Conservation (phyloP, 2,113 vertebrate species). For the Sigmodon hispidus region DNA sequence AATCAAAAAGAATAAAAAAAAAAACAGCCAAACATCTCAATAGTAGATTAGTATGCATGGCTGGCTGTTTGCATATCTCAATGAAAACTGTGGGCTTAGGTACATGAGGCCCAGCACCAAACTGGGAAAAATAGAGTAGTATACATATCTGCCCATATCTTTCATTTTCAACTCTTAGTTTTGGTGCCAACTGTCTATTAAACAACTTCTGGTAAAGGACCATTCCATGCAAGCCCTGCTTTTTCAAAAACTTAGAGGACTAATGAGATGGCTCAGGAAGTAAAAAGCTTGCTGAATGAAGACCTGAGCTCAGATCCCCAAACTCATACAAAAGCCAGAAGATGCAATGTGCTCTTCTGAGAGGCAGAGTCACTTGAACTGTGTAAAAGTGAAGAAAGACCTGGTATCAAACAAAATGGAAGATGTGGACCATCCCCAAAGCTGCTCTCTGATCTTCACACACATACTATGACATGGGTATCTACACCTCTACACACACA, state of each 20-base stretch:
- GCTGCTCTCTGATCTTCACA: background rate
- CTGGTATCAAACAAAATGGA: background rate
- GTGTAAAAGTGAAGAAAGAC: background rate
- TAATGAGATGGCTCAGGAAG: background rate
- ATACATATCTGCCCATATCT: background rate
- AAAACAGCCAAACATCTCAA: too few relatives aligned
- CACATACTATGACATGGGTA: too few relatives aligned
- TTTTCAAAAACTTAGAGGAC: background rate
- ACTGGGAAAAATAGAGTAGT: background rate
- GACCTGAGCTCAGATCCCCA: background rate
- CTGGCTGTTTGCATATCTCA: background rate
- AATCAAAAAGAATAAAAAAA: too few relatives aligned
- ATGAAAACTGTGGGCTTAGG: background rate
- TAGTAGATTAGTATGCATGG: background rate
- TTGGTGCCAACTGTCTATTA: background rate
- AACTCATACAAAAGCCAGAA: too few relatives aligned
- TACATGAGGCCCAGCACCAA: background rate
- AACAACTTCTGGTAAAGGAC: background rate
- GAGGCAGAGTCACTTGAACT: too few relatives aligned
- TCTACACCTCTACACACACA: background rate
- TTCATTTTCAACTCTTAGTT: background rate
- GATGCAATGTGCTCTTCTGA: background rate
- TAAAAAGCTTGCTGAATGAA: background rate
- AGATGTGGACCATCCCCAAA: too few relatives aligned
- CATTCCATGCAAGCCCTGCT: background rate